Base-by-base conservation (phyloP, 1,140 invertebrate species). In the Musca domestica region DNA sequence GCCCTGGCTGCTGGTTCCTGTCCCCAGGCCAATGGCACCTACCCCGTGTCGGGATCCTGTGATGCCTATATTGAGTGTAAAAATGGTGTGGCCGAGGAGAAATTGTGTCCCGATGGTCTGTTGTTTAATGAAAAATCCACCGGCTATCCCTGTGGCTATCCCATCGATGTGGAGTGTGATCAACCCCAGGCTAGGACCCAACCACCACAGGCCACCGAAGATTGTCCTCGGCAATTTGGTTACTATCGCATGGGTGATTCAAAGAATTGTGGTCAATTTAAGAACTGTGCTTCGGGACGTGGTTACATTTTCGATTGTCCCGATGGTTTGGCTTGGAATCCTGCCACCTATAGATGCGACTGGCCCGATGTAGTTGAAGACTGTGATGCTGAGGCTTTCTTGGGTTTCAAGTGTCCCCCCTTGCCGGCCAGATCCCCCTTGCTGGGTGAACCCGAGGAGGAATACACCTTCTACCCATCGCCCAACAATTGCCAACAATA, bases 211-310 rank as follows among this genome's bases (percentile, higher is more conserved):
- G 85, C 91, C 0, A 92, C 91, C 0, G 88, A 88, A 0, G 88
- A 92, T 6, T 95, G 94, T 76, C 93, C 93, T 0, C 90, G 93
- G 76, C 91, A 92, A 74, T 95, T 90, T 72, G 94, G 93, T 0
- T 91, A 94, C 74, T 95, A 90, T 82, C 87, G 88, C 71, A 80
- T 91, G 61, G 88, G 90, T 1, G 90, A 93, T 74, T 74, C 84
- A 5, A 76, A 82, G 0, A 87, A 93, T 74, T 96, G 94, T 76
- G 91, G 92, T 12, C 85, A 90, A 71, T 96, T 95, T 77, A 91
- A 91, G 82, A 94, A 92, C 73, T 96, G 94, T 74, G 91, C 89
- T 0, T 88, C 88, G 49, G 94, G 94, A n/a, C 70, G 77, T 5
- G 84, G 78, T 15, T 84, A 79, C 47, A 74, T 83, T 1, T 84